Evolutionary conservation across 2,797 vertebrate genomes (phyloP).

Genomic region (Pelochelys cantorii): DNA sequence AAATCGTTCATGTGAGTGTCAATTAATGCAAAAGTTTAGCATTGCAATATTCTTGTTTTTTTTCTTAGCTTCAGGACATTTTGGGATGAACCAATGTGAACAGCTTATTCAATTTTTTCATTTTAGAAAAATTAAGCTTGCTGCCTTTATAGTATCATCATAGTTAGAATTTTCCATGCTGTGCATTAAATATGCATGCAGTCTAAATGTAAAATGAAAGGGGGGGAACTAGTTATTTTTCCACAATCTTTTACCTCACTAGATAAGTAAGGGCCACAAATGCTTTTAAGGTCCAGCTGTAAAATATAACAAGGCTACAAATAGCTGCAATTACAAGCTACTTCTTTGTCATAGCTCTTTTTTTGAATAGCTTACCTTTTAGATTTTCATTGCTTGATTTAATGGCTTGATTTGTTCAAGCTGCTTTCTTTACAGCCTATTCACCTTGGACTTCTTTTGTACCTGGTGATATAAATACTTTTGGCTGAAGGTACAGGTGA

Average conservation of each 20-base stretch:
- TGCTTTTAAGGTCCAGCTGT: not conserved
- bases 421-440: not conserved
- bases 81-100: not conserved
- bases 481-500: not conserved
- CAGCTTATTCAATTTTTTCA: not conserved
- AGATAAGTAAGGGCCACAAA: not conserved
- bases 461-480: not conserved
- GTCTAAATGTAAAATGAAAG: not conserved
- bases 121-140: slow-evolving; percentile 16
- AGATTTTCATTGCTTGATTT: not conserved
- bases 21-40: not conserved
- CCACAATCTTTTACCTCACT: not conserved
- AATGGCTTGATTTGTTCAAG: slow-evolving; percentile 3
- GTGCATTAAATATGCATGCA: not conserved
- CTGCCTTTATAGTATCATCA: not conserved
- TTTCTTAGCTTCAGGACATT: not conserved
- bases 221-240: not conserved
- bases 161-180: not conserved
- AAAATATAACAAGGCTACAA: slow-evolving; percentile 28
- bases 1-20: not conserved
- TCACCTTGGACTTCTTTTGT: not conserved
- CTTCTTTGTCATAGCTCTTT: not conserved
- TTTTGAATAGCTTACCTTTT: not conserved
- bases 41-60: not conserved
- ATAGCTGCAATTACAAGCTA: not conserved